Evolutionary conservation across 2,888 invertebrate genomes (phyloP).

Genomic region (Caenorhabditis sulstoni): DNA sequence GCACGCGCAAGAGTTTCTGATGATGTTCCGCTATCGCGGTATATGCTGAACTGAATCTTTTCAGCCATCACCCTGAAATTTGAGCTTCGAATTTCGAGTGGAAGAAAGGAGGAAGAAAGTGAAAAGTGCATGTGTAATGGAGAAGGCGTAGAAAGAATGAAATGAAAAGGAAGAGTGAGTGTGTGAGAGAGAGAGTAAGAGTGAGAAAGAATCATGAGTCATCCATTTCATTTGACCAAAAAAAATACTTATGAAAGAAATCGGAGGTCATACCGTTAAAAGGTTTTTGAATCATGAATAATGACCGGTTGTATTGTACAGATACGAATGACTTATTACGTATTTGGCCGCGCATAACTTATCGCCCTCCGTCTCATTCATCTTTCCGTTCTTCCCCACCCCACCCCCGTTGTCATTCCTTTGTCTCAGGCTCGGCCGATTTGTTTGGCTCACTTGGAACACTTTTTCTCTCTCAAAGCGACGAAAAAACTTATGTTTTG

Average conservation of each 20-base stretch:
- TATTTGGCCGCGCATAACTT: not conserved
- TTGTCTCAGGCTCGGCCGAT: no score
- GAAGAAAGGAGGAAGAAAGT: constrained; percentile 13
- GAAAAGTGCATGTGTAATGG: constrained; percentile 21
- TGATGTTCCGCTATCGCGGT: constrained; percentile 61
- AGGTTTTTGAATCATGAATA: not conserved
- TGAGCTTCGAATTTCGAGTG: not conserved
- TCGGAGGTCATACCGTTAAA: no score
- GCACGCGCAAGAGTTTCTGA: constrained; percentile 61
- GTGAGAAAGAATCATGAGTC: not conserved
- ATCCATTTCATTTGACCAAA: not conserved
- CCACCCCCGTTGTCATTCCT: not conserved
- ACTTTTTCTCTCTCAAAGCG: not conserved
- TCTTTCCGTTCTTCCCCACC: not conserved
- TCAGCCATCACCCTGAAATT: constrained; percentile 52
- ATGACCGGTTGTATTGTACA: not conserved
- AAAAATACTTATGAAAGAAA: no score
- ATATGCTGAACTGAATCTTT: constrained; percentile 64
- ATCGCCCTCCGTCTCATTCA: not conserved
- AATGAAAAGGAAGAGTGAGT: constrained; percentile 7
- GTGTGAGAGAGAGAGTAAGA: not conserved
- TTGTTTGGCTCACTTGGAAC: not conserved
- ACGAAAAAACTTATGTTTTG: not conserved
- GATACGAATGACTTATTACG: not conserved
- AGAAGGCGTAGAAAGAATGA: constrained; percentile 1